Base-by-base conservation (phyloP, 2,113 vertebrate species). In the Chaetodon auriga region DNA sequence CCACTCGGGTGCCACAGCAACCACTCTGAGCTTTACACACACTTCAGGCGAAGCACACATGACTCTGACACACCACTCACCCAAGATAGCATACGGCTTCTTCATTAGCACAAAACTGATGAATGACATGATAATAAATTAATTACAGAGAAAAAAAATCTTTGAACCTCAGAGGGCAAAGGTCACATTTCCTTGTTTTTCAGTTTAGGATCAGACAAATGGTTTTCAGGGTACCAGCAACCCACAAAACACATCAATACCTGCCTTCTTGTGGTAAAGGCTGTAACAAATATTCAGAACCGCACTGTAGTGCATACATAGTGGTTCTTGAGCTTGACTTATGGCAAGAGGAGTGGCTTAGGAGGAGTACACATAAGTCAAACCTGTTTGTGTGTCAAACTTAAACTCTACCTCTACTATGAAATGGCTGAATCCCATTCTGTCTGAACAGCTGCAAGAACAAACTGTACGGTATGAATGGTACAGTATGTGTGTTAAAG, bases 1-100 rank as follows among this genome's bases (percentile, higher is more conserved):
- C 83, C 80, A 77, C 78, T 70, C 6, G 41, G 78, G 78, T 86
- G 76, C 89, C 82, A 89, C 48, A 36, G 86, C 76, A 91, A 92
- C 83, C 75, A 53, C 49, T 78, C 51, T 10, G 41, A 45, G 62
- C 62, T 74, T 57, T 8, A 48, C 61, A 55, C 62, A 89, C 80
- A 82, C 69, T 58, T 74, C 41, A 82, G 68, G 91, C 71, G 80
- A 88, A 64, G 76, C 4, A 19, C 80, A 90, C 75, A 64, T 69
- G 83, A 89, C 81, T 72, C 41, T 25, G 46, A 80, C 64, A 60
- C 78, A 49, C 49, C 45, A 54, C 51, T 73, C 54, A 71, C 51
- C 64, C 53, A 49, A 36, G 77, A 81, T 85, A 51, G 62, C 63
- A 63, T 35, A 61, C 48, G 43, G 70, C 68, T 68, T 49, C 63